A percentile compares a stretch with the other conserved stretches of the same genome.
Evolutionary conservation across 2,113 vertebrate species (phyloP).

Genomic region (Chaetorhynchus papuensis): DNA sequence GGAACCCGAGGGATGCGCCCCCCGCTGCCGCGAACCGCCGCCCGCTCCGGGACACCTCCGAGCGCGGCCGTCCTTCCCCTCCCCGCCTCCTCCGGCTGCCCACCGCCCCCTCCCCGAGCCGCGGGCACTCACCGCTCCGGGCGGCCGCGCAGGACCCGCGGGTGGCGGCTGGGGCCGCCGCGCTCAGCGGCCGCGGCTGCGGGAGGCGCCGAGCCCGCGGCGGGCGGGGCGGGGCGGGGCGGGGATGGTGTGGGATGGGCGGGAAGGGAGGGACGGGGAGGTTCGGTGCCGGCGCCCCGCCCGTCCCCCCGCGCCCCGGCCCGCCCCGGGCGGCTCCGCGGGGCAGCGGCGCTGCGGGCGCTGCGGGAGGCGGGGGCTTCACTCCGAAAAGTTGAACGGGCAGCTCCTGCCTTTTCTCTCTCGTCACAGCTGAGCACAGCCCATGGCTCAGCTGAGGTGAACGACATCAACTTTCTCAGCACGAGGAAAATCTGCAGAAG

Average conservation of each 20-base stretch:
- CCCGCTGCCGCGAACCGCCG: not conserved
- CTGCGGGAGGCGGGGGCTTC: rapidly evolving
- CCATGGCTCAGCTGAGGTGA: not conserved
- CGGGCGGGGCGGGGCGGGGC: too few relatives aligned
- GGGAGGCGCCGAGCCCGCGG: not conserved
- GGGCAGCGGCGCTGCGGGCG: too few relatives aligned
- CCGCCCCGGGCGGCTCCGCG: not conserved
- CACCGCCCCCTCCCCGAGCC: rapidly evolving
- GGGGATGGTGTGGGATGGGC: not conserved
- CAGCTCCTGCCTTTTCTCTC: not conserved
- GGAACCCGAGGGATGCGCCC: not conserved
- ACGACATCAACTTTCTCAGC: not conserved
- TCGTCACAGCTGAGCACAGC: not conserved
- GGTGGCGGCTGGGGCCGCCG: not conserved
- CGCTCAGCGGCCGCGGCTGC: not conserved
- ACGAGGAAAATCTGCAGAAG: not conserved
- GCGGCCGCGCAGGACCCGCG: not conserved
- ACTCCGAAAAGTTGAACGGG: rapidly evolving
- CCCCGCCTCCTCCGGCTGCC: not conserved
- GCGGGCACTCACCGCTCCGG: not conserved
- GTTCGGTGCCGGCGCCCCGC: not conserved
- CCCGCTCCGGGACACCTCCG: not conserved
- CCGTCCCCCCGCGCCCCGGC: not conserved
- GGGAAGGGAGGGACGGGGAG: not conserved
- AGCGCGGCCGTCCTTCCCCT: not conserved